Percentiles rank a stretch among this genome's conserved stretches.
Conservation (phyloP, 2,113 vertebrate genomes). For the Polypterus senegalus region DNA sequence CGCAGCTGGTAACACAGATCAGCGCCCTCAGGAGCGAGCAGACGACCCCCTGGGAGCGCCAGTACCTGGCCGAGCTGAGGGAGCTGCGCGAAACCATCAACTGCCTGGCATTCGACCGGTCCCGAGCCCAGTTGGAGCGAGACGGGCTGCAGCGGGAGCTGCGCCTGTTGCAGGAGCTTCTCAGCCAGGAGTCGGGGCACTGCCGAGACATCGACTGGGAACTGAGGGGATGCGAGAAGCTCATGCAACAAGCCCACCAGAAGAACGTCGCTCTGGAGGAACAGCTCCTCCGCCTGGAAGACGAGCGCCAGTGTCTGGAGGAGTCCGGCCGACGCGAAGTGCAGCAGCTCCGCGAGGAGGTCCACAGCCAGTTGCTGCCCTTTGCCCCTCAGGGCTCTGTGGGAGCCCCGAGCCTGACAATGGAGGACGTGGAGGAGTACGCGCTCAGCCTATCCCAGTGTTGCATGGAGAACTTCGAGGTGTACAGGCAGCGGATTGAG, state of each 20-base stretch:
- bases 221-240: slow-evolving; percentile 38
- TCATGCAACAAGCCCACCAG: slow-evolving; percentile 43
- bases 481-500: slow-evolving; percentile 66
- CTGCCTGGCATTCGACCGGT: slow-evolving; percentile 53
- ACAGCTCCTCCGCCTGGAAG: slow-evolving; percentile 50
- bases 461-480: slow-evolving; percentile 58
- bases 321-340: slow-evolving; percentile 50
- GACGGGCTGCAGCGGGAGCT: slow-evolving; percentile 55
- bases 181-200: slow-evolving; percentile 38
- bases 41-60: slow-evolving; percentile 29
- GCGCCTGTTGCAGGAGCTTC: slow-evolving; percentile 39
- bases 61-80: slow-evolving; percentile 43
- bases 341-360: slow-evolving; percentile 42
- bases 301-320: slow-evolving; percentile 50
- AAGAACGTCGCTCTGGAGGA: slow-evolving; percentile 58
- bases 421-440: slow-evolving; percentile 58
- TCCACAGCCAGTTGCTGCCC: slow-evolving; percentile 33
- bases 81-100: slow-evolving; percentile 52
- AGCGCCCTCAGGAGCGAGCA: slow-evolving; percentile 39
- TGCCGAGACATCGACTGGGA: slow-evolving; percentile 49
- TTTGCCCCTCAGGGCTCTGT: slow-evolving; percentile 34
- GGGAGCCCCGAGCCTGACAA: slow-evolving; percentile 33
- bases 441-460: slow-evolving; percentile 58
- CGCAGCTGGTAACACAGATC: slow-evolving; percentile 52
- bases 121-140: slow-evolving; percentile 57